A percentile compares a stretch with the other conserved stretches of the same genome.
Conservation (phyloP, 2,797 vertebrate genomes). For the Cichlasoma orientale region DNA sequence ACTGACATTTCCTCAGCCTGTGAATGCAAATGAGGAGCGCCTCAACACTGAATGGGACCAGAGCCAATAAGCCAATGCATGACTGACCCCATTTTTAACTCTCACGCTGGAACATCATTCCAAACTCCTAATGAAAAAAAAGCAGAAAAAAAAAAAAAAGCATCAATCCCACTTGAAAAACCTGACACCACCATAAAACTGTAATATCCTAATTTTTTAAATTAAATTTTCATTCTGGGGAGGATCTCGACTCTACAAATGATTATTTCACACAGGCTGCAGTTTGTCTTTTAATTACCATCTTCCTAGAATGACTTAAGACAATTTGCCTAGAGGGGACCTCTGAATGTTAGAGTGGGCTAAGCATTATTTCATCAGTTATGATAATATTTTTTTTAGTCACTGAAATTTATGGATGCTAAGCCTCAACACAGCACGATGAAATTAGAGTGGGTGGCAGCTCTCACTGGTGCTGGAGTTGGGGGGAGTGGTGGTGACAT, state of each 20-base stretch:
- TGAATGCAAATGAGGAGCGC: slow-evolving; percentile 48
- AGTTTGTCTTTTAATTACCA: slow-evolving; percentile 68
- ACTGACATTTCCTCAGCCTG: slow-evolving; percentile 22
- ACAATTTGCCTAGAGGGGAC: slow-evolving; percentile 59
- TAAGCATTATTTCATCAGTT: slow-evolving; percentile 66
- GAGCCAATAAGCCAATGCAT: slow-evolving; percentile 42
- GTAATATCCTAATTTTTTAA: slow-evolving; percentile 30
- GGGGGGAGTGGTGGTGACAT: slow-evolving; percentile 36
- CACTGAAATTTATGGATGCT: slow-evolving; percentile 52
- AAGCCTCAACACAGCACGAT: slow-evolving; percentile 29
- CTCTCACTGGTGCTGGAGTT: slow-evolving; percentile 21
- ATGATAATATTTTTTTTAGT: slow-evolving; percentile 65
- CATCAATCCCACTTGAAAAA: slow-evolving; percentile 35
- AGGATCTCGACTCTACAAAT: slow-evolving; percentile 28
- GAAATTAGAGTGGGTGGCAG: slow-evolving; percentile 46
- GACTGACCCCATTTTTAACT: slow-evolving; percentile 53
- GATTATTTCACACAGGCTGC: slow-evolving; percentile 38
- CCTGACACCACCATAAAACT: slow-evolving; percentile 48
- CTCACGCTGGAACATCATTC: slow-evolving; percentile 42
- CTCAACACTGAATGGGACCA: slow-evolving; percentile 13
- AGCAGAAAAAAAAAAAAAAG: slow-evolving; percentile 23
- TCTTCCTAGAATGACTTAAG: slow-evolving; percentile 58
- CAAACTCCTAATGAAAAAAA: slow-evolving; percentile 39
- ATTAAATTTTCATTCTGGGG: slow-evolving; percentile 42
- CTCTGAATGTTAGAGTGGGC: slow-evolving; percentile 47